These are phyloP conservation scores for Andricus quercusramuli DNA, from an alignment of 2,888 invertebrate genomes.

Conservation along the genomic window DNA sequence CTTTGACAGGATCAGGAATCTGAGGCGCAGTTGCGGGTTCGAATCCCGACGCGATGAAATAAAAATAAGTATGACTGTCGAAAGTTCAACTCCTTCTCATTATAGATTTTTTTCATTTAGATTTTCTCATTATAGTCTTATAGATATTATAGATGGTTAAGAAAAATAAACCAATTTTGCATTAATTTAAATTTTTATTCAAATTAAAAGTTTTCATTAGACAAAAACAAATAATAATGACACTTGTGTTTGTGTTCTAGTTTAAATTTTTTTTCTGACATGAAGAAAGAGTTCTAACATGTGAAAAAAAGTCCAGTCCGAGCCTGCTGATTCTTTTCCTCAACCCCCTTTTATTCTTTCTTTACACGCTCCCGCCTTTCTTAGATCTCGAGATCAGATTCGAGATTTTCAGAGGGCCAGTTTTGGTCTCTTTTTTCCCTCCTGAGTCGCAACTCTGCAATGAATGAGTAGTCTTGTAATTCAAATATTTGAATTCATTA, in stretches of 20 bases:
- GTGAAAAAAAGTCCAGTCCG: background rate
- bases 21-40: too few relatives aligned
- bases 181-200: too few relatives aligned
- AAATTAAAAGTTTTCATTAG: too few relatives aligned
- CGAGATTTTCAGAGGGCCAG: constrained; percentile 54
- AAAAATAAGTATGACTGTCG: too few relatives aligned
- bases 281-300: background rate
- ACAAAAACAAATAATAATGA: background rate
- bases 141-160: too few relatives aligned
- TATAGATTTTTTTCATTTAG: too few relatives aligned
- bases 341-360: constrained; percentile 44
- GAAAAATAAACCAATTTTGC: too few relatives aligned
- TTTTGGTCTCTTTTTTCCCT: constrained; percentile 43
- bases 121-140: too few relatives aligned
- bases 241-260: background rate
- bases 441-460: constrained; percentile 55
- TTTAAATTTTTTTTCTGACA: background rate
- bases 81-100: too few relatives aligned
- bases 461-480: constrained; percentile 66
- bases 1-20: too few relatives aligned
- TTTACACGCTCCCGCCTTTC: constrained; percentile 63
- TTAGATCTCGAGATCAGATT: constrained; percentile 70
- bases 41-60: too few relatives aligned
- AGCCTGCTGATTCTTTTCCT: background rate
- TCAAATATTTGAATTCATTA: constrained; percentile 72